Percentiles rank a stretch among this genome's conserved stretches.
Conservation (phyloP, 2,113 vertebrate genomes). For the Hiodon tergisus region DNA sequence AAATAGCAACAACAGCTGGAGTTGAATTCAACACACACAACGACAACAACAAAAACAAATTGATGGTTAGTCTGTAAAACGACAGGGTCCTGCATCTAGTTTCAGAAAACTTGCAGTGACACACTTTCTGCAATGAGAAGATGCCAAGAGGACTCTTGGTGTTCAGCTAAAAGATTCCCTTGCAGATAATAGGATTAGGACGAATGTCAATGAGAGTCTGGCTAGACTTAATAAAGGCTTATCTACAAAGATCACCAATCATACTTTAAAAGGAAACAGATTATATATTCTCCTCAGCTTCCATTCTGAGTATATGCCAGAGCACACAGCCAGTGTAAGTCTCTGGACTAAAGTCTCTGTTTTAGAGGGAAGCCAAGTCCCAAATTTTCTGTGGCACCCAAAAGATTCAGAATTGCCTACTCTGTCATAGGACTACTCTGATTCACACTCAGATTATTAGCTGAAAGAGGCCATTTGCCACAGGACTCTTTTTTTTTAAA, state of each 20-base stretch:
- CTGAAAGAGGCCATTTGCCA: slow-evolving; percentile 11
- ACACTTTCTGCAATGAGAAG: not conserved
- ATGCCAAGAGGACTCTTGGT: not conserved
- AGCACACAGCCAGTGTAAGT: not conserved
- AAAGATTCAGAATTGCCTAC: not conserved
- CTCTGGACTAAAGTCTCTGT: not conserved
- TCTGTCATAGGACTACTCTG: too few species aligned
- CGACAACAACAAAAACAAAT: too few species aligned
- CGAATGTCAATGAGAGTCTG: slow-evolving; percentile 6
- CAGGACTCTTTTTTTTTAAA: too few species aligned
- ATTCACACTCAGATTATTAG: slow-evolving; percentile 1
- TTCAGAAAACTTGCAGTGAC: not conserved
- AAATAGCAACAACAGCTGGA: too few species aligned
- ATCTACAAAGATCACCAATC: slow-evolving; percentile 15
- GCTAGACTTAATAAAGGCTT: slow-evolving; percentile 7
- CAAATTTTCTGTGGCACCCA: not conserved
- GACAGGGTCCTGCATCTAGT: not conserved
- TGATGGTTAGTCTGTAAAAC: not conserved
- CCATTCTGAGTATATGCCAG: not conserved
- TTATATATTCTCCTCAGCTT: not conserved
- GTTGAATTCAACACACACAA: too few species aligned
- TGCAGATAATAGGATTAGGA: slow-evolving; percentile 4
- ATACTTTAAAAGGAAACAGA: slow-evolving; percentile 15
- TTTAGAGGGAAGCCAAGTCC: not conserved
- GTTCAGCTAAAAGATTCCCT: slow-evolving; percentile 2